phyloP scores from a whole-genome alignment of 1,140 invertebrate species.

The Micrasema longulum region DNA sequence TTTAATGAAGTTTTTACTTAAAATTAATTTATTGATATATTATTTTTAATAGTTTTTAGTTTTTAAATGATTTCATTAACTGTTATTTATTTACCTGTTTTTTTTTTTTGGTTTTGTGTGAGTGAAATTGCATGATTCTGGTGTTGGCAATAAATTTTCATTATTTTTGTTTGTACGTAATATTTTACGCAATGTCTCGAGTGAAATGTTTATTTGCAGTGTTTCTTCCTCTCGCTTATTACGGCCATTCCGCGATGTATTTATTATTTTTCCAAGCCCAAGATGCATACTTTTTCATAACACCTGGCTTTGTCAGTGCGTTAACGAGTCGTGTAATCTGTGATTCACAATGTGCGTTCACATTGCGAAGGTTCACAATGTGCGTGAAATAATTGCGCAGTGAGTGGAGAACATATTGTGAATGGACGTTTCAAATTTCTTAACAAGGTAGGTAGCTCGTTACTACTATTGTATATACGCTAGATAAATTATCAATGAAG shows the following conservation, averaged over 20 bases:
- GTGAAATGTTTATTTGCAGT: conserved; percentile 65
- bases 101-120: not conserved
- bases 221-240: conserved; percentile 59
- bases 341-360: too few relatives aligned
- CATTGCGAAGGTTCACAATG: conserved; percentile 12
- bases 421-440: conserved; percentile 60
- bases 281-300: too few relatives aligned
- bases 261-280: too few relatives aligned
- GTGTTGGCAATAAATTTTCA: not conserved
- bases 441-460: conserved; percentile 58
- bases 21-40: too few relatives aligned
- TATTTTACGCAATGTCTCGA: conserved; percentile 36
- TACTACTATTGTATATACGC: conserved; percentile 11
- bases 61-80: too few relatives aligned
- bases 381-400: conserved; percentile 53
- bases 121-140: not conserved
- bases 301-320: too few relatives aligned
- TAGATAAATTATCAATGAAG: not conserved
- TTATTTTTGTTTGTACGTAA: conserved; percentile 1
- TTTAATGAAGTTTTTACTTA: too few relatives aligned
- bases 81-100: too few relatives aligned
- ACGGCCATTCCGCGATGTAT: conserved; percentile 35
- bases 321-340: not conserved
- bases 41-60: too few relatives aligned
- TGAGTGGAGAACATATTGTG: conserved; percentile 63